Percentiles rank a stretch among this genome's conserved stretches.
phyloP scores from a whole-genome alignment of 2,888 invertebrate species.

The Apodemia hepburni region DNA sequence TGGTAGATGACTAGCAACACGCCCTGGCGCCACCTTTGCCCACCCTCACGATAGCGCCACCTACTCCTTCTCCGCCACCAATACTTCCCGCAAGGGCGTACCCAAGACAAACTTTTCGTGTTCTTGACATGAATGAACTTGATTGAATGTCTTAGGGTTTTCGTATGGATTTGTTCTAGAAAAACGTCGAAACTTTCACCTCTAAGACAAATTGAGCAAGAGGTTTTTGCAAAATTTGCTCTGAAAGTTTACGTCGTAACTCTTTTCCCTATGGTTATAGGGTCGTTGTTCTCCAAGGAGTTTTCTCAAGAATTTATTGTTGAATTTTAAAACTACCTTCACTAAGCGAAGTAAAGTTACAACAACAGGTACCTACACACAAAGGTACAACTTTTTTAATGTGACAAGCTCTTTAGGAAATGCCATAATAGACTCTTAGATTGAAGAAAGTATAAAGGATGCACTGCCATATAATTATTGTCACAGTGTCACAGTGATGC shows the following conservation, averaged over 20 bases:
- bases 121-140: slow-evolving; percentile 64
- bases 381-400: neutral
- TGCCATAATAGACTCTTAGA: neutral
- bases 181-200: neutral
- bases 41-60: slow-evolving; percentile 59
- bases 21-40: slow-evolving; percentile 54
- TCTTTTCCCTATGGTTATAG: neutral
- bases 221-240: neutral
- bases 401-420: neutral
- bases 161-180: neutral
- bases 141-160: slow-evolving; percentile 52
- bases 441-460: too few species aligned
- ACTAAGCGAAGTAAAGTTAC: neutral
- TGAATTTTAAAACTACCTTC: neutral
- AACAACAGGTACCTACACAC: neutral
- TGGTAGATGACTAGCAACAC: slow-evolving; percentile 86
- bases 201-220: neutral
- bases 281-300: neutral
- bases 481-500: too few species aligned
- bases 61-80: slow-evolving; percentile 59
- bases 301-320: neutral
- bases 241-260: neutral
- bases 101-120: slow-evolving; percentile 51
- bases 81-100: slow-evolving; percentile 44
- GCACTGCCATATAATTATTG: too few species aligned